Evolutionary conservation across 2,888 invertebrate genomes (phyloP), one percentile per base, ranked within the genome.

Genomic region (Agrochola lota): DNA sequence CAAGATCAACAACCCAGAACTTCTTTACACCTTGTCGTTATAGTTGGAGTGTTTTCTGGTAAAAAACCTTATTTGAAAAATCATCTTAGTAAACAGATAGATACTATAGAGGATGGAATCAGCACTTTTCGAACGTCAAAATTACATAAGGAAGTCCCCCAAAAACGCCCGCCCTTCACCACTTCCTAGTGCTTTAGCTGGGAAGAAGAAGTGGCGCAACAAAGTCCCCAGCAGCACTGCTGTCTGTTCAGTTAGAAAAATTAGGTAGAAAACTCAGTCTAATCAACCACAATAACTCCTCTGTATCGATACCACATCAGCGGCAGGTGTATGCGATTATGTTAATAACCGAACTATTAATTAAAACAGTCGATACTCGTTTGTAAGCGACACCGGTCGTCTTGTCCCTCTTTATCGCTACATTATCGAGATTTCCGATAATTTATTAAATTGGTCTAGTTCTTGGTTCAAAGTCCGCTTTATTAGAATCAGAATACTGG

Each of bases 261-360:
- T 1, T 52, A 52, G 69, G 77, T 9, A 68, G 8, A 78, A 84
- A 62, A 40, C 66, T 26, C 2, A 66, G 70, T 49, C 80, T 3
- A 26, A 59, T 87, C 85, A 84, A 23, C 35, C 20, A 57, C 20
- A 11, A 70, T 49, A 40, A 43, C 71, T 64, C 71, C 7, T 84
- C 83, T 83, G 17, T 62, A 75, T 76, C 57, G 30, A 67, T 55
- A 70, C 6, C n/a, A 3, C 35, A 59, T 80, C 80, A 69, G 20
- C 74, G 75, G 90, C 92, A 92, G 92, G 91, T 92, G 92, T 84
- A 55, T 83, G 84, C 85, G 89, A 91, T 91, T 91, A 92, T 91
- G 90, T 88, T 89, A 92, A 92, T 92, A 60, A 59, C 46, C 78
- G 86, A 88, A 91, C 91, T 87, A 89, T 86, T 85, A 89, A 91